Base-by-base conservation (phyloP, 2,888 invertebrate species). In the Pyrgus malvae region DNA sequence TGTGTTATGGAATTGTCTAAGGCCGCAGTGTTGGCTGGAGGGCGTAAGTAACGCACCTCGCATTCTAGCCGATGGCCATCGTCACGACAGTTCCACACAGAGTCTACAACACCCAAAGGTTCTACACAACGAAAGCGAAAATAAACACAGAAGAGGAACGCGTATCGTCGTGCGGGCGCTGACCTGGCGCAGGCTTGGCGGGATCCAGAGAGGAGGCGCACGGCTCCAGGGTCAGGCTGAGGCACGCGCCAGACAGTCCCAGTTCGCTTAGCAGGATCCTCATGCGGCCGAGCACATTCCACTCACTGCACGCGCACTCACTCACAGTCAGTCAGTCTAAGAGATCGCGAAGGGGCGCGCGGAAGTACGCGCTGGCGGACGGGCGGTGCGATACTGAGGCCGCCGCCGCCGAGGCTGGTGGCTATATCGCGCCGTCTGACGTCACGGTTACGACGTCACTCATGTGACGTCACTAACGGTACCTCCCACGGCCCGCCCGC, bases 231-330 rank as follows among this genome's bases (percentile, higher is more conserved):
- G 89, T 88, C 81, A 88, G 82, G 80, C 85, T 85, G 84, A 89
- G 75, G 86, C 90, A 88, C 83, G 85, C 88, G 84, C 89, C 81
- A 75, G 90, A 88, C 72, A 91, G 86, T 83, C 91, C 91, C 80
- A 91, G 80, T 75, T 91, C 91, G 78, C 90, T 91, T 64, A 91
- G 83, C 82, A 91, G 89, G 90, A 91, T 91, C 91, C 91, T 91
- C 90, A 91, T 91, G 83, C 91, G 90, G 89, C 80, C 76, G 68
- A 78, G 85, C 86, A 88, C 90, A 88, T 87, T 85, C 84, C 89
- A 88, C 85, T 87, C 89, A 89, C 88, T 89, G 78, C 73, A 86
- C 87, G 87, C 88, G 86, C 87, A 85, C 87, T 80, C 87, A 87
- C 83, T 82, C 84, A 87, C 87, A 82, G 80, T 76, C 63, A 53